A percentile compares a stretch with the other conserved stretches of the same genome.
Evolutionary conservation across 2,797 vertebrate genomes (phyloP).

Genomic region (Phalloptychus januarius): DNA sequence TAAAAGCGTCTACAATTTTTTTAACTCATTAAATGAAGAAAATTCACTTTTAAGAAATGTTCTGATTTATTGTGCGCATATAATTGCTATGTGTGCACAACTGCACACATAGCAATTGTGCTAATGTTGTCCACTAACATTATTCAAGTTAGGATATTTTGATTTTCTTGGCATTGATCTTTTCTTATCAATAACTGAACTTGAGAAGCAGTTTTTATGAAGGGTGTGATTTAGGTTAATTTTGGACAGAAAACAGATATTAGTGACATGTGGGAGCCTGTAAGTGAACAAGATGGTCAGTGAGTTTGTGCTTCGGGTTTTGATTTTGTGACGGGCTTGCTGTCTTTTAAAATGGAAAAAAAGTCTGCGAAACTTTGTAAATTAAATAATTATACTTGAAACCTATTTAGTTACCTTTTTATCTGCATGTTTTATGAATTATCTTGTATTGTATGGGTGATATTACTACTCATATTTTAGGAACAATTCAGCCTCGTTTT

Average conservation of each 20-base stretch:
- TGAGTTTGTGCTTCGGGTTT: neutral
- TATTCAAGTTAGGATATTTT: too few relatives aligned
- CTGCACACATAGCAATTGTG: too few relatives aligned
- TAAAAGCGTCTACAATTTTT: neutral
- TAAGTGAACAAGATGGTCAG: neutral
- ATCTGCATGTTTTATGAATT: neutral
- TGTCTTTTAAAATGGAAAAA: neutral
- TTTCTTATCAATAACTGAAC: too few relatives aligned
- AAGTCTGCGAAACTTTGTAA: neutral
- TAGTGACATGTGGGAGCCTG: neutral
- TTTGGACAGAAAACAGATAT: neutral
- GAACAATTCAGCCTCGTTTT: neutral
- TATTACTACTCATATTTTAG: neutral
- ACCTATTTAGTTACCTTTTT: neutral
- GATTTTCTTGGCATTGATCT: too few relatives aligned
- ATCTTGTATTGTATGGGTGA: neutral
- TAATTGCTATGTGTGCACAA: too few relatives aligned
- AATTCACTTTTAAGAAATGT: neutral
- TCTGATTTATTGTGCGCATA: neutral
- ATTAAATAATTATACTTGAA: neutral
- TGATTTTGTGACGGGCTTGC: neutral
- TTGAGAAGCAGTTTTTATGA: too few relatives aligned
- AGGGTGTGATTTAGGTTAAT: too few relatives aligned
- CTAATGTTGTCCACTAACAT: neutral
- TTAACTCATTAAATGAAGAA: neutral